A percentile compares a stretch with the other conserved stretches of the same genome.
Conservation (phyloP, 2,888 invertebrate genomes). For the Syritta pipiens region DNA sequence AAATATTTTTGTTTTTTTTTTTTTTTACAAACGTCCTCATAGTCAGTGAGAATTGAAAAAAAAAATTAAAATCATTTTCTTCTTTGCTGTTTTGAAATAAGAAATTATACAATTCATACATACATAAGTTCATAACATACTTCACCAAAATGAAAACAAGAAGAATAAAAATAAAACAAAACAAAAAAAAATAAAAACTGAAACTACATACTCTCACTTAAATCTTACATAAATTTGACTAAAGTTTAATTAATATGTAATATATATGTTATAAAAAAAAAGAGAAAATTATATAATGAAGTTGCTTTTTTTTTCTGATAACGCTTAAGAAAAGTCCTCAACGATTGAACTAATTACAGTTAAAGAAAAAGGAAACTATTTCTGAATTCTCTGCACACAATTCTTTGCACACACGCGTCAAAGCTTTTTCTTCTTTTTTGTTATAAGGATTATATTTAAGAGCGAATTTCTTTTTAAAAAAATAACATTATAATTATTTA, state of each 20-base stretch:
- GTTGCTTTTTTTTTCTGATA: conserved; percentile 22
- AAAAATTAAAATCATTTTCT: background rate
- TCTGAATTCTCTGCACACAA: conserved; percentile 34
- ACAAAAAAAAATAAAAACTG: conserved; percentile 25
- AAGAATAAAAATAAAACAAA: conserved; percentile 23
- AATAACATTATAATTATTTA: conserved; percentile 56
- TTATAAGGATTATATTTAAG: conserved; percentile 34
- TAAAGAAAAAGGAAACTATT: conserved; percentile 39
- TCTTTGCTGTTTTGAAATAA: conserved; percentile 2
- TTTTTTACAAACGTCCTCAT: too few species aligned
- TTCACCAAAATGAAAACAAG: conserved; percentile 35
- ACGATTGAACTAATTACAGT: conserved; percentile 53
- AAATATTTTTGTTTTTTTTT: too few species aligned
- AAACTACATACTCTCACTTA: conserved; percentile 36
- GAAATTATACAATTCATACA: conserved; percentile 19
- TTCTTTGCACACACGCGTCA: conserved; percentile 49
- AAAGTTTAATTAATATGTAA: conserved; percentile 48
- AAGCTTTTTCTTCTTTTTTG: conserved; percentile 32
- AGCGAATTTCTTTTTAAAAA: conserved; percentile 58
- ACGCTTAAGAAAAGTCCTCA: conserved; percentile 31
- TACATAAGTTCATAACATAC: conserved; percentile 29
- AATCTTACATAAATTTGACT: conserved; percentile 55
- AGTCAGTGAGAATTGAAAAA: background rate
- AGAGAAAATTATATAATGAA: conserved; percentile 17
- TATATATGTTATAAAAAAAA: too few species aligned